Evolutionary conservation across 2,797 vertebrate genomes (phyloP).

Genomic region (Psittacula derbiana): DNA sequence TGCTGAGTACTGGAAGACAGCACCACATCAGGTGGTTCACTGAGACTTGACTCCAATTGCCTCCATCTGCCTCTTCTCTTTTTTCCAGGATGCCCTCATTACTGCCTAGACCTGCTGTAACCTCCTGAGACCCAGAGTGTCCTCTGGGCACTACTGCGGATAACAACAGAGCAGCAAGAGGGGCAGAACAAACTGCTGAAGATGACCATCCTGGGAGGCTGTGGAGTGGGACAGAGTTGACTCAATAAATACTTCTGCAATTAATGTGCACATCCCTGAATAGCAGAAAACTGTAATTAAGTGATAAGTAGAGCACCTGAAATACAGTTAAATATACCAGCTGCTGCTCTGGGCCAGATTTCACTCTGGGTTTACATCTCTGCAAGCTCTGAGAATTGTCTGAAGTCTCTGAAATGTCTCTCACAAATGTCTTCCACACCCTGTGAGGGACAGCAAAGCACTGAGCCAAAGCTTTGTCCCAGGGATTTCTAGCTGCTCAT

Average conservation of each 20-base stretch:
- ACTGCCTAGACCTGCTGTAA: neutral
- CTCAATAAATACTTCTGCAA: neutral
- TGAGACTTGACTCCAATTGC: neutral
- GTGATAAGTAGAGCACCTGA: neutral
- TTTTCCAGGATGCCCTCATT: neutral
- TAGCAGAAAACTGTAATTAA: neutral
- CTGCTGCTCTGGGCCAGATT: neutral
- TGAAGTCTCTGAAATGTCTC: neutral
- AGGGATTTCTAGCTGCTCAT: neutral
- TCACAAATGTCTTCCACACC: neutral
- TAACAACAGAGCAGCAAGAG: neutral
- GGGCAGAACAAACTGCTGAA: neutral
- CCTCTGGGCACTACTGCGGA: neutral
- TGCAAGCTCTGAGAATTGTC: neutral
- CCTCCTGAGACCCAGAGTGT: rapidly evolving
- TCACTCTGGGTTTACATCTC: neutral
- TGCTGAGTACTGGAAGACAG: neutral
- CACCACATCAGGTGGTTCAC: neutral
- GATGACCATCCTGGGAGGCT: neutral
- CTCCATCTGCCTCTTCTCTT: neutral
- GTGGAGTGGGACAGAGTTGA: neutral
- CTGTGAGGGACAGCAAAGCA: neutral
- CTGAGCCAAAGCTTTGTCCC: neutral
- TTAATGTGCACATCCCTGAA: neutral
- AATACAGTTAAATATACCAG: neutral